Evolutionary conservation across 2,888 invertebrate genomes (phyloP), one percentile per base, ranked within the genome.

Genomic region (Yponomeuta evonymella): DNA sequence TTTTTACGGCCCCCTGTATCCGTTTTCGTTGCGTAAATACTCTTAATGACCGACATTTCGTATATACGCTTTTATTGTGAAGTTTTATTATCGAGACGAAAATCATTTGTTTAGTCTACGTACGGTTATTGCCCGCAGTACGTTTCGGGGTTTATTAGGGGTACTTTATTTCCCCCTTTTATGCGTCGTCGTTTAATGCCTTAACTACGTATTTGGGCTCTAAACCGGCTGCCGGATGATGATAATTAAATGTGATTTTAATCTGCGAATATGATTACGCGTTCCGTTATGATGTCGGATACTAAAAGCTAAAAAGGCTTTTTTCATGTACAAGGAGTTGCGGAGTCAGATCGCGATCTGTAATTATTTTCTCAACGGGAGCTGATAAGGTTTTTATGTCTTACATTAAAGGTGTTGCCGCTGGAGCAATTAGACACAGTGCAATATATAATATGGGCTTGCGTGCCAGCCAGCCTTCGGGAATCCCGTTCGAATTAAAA

Each of bases 31-130:
- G 87, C 88, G 87, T 90, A 90, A 90, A 90, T 90, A 90, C 87
- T 86, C 89, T 89, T 91, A 91, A 91, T 90, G 89, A 87, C 89
- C 87, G 86, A 89, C 90, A 90, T 90, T 89, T 88, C 84, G 89
- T 89, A 88, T 89, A 85, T 89, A 86, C 86, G 88, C 81, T 90
- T 90, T 90, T 90, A 91, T 90, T 89, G 89, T 90, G 85, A 90
- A 89, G 88, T 89, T 90, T 91, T 91, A 90, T 90, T 89, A 88
- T 90, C 88, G 83, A 82, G 87, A 83, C 82, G 87, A 89, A 87
- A 87, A 88, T 89, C 88, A 88, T 90, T 89, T 91, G 90, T 91
- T 90, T 90, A 91, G 89, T 89, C 89, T 90, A 88, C 90, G 83
- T 89, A 90, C 86, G 86, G 87, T 86, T 87, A 87, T 88, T 86